Percentiles rank a stretch among this genome's conserved stretches.
Evolutionary conservation across 2,113 vertebrate genomes (phyloP).

Genomic region (Rhabdornis inornatus): DNA sequence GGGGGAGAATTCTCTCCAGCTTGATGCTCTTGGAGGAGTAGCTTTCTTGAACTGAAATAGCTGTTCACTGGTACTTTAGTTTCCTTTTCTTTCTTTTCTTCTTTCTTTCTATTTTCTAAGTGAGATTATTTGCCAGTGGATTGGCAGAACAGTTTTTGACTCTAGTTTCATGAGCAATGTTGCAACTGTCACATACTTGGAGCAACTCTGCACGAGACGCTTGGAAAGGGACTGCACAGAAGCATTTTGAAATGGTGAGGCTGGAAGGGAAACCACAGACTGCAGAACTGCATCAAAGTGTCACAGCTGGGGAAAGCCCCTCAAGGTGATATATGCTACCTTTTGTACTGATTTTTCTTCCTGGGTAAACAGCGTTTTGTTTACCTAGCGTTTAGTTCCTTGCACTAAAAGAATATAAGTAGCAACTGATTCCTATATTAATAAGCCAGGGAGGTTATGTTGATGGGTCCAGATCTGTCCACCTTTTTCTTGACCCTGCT

Average conservation of each 20-base stretch:
- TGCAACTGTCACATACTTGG: background rate
- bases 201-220: rapidly evolving
- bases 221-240: background rate
- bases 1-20: background rate
- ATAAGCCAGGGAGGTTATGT: background rate
- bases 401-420: background rate
- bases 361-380: background rate
- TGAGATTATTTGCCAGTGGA: background rate
- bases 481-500: background rate
- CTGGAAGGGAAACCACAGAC: background rate
- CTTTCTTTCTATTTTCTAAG: background rate
- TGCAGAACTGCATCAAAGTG: background rate
- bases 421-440: rapidly evolving
- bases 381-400: background rate
- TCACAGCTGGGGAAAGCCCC: background rate
- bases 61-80: background rate
- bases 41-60: background rate
- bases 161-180: background rate
- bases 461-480: background rate
- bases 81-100: background rate
- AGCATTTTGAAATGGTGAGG: background rate
- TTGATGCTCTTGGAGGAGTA: background rate
- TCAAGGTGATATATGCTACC: background rate
- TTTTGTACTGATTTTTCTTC: background rate
- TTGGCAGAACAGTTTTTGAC: background rate